These are phyloP conservation scores for Andricus quercusramuli DNA, from an alignment of 2,888 invertebrate species.

Conservation along the genomic window DNA sequence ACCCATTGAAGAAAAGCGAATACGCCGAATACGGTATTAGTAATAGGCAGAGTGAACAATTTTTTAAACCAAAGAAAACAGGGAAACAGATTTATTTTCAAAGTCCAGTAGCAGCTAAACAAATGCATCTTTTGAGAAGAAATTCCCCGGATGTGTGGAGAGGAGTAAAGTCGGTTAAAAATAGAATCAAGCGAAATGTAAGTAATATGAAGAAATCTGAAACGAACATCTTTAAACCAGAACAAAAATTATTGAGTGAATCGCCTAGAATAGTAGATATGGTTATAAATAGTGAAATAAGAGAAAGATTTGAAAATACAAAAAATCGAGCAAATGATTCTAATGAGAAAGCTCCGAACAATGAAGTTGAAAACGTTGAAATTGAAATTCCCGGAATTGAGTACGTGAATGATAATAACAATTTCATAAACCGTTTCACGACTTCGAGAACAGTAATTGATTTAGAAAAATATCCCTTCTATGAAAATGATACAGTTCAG, in stretches of 20 bases:
- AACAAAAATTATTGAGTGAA: conserved; percentile 61
- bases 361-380: conserved; percentile 65
- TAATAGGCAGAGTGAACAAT: conserved; percentile 23
- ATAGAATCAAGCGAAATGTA: neutral
- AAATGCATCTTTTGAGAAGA: neutral
- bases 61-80: neutral
- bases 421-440: conserved; percentile 38
- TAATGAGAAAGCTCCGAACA: neutral
- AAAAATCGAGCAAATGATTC: conserved; percentile 28
- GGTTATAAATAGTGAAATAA: conserved; percentile 69
- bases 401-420: conserved; percentile 53
- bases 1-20: conserved; percentile 54
- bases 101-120: neutral
- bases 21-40: conserved; percentile 55
- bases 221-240: conserved; percentile 45
- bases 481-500: conserved; percentile 78
- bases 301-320: conserved; percentile 59
- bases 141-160: neutral
- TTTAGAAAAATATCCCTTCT: conserved; percentile 84
- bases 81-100: neutral
- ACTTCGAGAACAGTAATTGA: conserved; percentile 56
- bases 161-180: neutral
- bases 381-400: conserved; percentile 64
- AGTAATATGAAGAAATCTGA: neutral
- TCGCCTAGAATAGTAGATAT: conserved; percentile 62